These are phyloP conservation scores for Drosophila asahinai DNA, from an alignment of 1,140 invertebrate genomes.

Conservation along the genomic window DNA sequence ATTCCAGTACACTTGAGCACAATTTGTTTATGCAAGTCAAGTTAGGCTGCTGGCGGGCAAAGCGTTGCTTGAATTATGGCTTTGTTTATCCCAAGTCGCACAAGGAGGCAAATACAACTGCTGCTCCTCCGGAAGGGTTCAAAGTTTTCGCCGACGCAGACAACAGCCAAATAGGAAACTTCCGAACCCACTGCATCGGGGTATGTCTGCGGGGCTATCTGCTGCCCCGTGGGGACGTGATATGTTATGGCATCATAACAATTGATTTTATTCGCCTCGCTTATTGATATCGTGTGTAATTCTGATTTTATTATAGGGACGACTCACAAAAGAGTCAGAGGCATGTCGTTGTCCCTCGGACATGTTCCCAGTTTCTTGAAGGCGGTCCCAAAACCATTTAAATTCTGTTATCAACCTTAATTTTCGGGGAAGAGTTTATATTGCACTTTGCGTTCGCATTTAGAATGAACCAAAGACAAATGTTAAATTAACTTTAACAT, in stretches of 20 bases:
- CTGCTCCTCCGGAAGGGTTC: slow-evolving; percentile 22
- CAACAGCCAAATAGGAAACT: slow-evolving; percentile 32
- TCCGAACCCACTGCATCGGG: slow-evolving; percentile 54
- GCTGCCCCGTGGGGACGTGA: slow-evolving; percentile 39
- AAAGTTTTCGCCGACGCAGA: slow-evolving; percentile 63
- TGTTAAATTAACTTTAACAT: not conserved
- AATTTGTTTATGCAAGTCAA: slow-evolving; percentile 80
- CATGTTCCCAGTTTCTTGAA: not conserved
- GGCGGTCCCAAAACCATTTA: slow-evolving; percentile 13
- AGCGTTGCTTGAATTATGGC: slow-evolving; percentile 80
- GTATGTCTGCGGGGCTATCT: slow-evolving; percentile 20
- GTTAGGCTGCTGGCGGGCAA: slow-evolving; percentile 57
- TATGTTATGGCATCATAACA: slow-evolving; percentile 78
- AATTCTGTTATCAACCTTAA: slow-evolving; percentile 3
- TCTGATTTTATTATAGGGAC: slow-evolving; percentile 51
- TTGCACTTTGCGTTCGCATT: not conserved
- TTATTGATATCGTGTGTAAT: slow-evolving; percentile 74
- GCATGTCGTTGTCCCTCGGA: not conserved
- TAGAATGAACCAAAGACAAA: not conserved
- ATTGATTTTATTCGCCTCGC: slow-evolving; percentile 71
- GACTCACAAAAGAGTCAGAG: slow-evolving; percentile 7
- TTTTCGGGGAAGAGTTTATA: not conserved
- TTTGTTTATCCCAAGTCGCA: slow-evolving; percentile 79
- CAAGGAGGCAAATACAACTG: slow-evolving; percentile 55
- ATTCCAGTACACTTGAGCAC: slow-evolving; percentile 59